Percentiles rank a stretch among this genome's conserved stretches.
These are phyloP conservation scores for Ophioninae sp. DNA, from an alignment of 2,888 invertebrate genomes.

Conservation along the genomic window DNA sequence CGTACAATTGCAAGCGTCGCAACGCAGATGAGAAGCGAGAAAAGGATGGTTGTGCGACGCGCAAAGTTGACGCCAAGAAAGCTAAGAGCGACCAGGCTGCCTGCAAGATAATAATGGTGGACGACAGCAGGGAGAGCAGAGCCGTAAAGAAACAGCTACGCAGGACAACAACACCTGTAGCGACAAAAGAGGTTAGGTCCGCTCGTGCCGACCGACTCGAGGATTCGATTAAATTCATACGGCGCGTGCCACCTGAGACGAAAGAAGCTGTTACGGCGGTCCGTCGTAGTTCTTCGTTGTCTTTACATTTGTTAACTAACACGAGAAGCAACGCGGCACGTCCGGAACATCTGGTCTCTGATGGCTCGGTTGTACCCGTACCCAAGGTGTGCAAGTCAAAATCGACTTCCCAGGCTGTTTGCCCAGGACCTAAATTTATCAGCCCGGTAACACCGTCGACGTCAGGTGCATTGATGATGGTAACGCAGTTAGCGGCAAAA, in stretches of 20 bases:
- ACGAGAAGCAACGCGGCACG: background rate
- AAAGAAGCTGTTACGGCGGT: slow-evolving; percentile 13
- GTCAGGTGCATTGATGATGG: background rate
- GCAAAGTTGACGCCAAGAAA: background rate
- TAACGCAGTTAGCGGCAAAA: background rate
- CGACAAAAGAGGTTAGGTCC: slow-evolving; percentile 23
- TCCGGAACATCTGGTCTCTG: background rate
- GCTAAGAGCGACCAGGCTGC: background rate
- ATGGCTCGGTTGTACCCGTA: background rate
- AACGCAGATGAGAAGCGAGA: background rate
- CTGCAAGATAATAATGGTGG: slow-evolving; percentile 37
- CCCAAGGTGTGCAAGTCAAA: background rate
- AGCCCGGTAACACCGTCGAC: background rate
- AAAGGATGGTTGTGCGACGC: background rate
- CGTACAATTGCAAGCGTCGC: background rate
- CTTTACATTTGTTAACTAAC: slow-evolving; percentile 16
- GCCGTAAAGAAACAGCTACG: background rate
- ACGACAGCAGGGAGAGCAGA: background rate
- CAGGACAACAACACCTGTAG: background rate
- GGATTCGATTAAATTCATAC: background rate
- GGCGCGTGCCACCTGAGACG: background rate
- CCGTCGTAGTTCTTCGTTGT: slow-evolving; percentile 27
- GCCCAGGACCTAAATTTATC: background rate
- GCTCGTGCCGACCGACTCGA: background rate
- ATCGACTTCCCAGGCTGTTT: background rate